Evolutionary conservation across 2,113 vertebrate genomes (phyloP).

Genomic region (human): GRCh38 chr2:12244001-12244500

Average conservation of each 20-base stretch:
- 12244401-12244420: not conserved
- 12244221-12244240: not conserved
- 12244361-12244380: not conserved
- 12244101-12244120: not conserved
- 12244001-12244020: not conserved
- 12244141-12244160: not conserved
- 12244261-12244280: not conserved
- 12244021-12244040: not conserved
- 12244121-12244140: not conserved
- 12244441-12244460: not conserved
- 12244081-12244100: not conserved
- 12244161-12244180: not conserved
- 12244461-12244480: not conserved
- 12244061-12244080: not conserved
- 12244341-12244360: not conserved
- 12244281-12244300: not conserved
- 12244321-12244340: not conserved
- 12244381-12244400: not conserved
- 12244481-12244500: no score
- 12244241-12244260: not conserved
- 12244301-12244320: not conserved
- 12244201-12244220: not conserved
- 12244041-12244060: not conserved
- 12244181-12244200: not conserved
- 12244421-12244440: not conserved